Evolutionary conservation across 2,888 invertebrate species (phyloP), one percentile per base, ranked within the genome.

Genomic region (Polylopha cassiicola): DNA sequence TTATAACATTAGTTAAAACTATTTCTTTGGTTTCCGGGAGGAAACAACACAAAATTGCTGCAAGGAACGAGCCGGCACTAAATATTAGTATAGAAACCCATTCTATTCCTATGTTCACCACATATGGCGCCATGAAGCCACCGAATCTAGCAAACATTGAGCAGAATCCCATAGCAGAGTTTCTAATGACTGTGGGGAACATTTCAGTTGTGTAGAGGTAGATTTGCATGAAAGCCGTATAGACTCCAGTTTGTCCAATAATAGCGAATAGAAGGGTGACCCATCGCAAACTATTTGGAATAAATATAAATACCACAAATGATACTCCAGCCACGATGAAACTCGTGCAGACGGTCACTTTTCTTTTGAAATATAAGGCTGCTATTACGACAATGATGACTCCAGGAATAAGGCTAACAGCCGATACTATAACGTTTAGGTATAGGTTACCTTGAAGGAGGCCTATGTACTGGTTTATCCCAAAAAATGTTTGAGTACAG

Each of bases 401-500:
- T 4, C 72, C 76, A 4, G 81, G 79, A 1, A 59, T 44, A 1
- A 74, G 65, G 18, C 63, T 64, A 1, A 59, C 51, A 3, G 76
- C 94, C 7, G 93, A 91, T 3, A 95, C 69, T 32, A 93, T 89
- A 23, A 95, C 93, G 62, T 95, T 95, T 2, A 92, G 47, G 62
- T 95, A 95, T 33, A 94, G 88, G 58, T 94, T 87, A 2, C 94
- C 94, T 36, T 90, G 90, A 8, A 93, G 77, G 44, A 91, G 89
- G 0, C 92, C 92, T 31, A 93, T 90, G 63, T 92, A 94, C 61
- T 94, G 93, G 11, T 92, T 91, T 21, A 95, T 86, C 0, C 95
- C 95, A 56, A 93, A 97, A 70, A 93, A 93, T 30, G 93, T 91
- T 66, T 95, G 87, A 3, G 94, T 91, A 38, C 93, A 92, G 3